Evolutionary conservation across 2,113 vertebrate genomes (phyloP), one percentile per base, ranked within the genome.

Genomic region (Ammospiza nelsoni): DNA sequence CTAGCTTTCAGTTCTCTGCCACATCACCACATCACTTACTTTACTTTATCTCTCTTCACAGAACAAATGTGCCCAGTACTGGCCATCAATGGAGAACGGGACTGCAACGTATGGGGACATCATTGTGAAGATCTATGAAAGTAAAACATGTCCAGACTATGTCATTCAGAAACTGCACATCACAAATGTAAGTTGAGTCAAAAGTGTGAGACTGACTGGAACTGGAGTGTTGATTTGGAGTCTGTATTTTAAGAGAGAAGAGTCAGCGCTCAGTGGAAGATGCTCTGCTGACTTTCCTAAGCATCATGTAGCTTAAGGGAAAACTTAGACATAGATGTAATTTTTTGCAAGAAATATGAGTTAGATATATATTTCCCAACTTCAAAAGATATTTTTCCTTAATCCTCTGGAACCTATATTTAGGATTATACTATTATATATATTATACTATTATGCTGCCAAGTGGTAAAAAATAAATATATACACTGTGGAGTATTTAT

Each of bases 51-150:
- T 84, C 9, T 95, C 89, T 94, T 80, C 21, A 2, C 24, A 99
- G 99, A 97, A 97, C 68, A 99, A 99, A 91, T 99, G 99, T 98
- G 99, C 98, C 28, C 98, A 99, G 93, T 99, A 99, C 95, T 99
- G 99, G 99, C 99, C 99, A 0, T 97, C 98, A 18, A 69, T 97
- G 88, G 98, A 98, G 2, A 97, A 98, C 4, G 97, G 98, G 39
- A 96, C 97, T 1, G 98, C 98, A 84, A 93, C 98, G 2, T 99
- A 92, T 23, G 98, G 99, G 44, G 99, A 99, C 75, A 98, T 99
- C n/a, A 80, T 98, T 7, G 98, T 99, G 65, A 99, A 98, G 93
- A 97, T 99, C 59, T 97, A 46, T 8, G 97, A 98, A 48, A 98
- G 98, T 84, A 98, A 99, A 84, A 96, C 80, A 0, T 99, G 98